Conservation (phyloP, 2,797 vertebrate genomes). For the Platyrinchus mystaceus region DNA sequence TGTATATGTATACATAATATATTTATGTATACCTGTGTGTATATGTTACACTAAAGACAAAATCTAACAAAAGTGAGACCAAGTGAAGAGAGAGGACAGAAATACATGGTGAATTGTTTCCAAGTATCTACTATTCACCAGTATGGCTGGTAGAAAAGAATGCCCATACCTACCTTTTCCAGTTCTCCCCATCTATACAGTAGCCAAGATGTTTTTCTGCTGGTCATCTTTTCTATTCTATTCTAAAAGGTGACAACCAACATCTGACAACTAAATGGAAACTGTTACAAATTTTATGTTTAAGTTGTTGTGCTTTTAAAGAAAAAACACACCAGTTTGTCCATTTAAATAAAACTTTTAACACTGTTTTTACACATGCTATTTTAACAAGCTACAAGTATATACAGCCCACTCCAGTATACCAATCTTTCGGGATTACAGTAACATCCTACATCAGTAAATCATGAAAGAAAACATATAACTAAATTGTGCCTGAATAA, state of each 20-base stretch:
- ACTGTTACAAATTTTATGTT: background rate
- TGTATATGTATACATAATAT: accelerated
- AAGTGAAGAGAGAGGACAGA: background rate
- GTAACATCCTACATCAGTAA: background rate
- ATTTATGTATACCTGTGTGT: accelerated
- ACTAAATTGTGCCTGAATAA: background rate
- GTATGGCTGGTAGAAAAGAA: background rate
- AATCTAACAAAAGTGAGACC: background rate
- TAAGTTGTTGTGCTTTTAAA: background rate
- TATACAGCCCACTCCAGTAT: too few relatives aligned
- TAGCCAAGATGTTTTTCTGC: background rate
- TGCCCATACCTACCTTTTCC: background rate
- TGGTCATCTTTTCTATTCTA: background rate
- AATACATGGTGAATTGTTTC: background rate
- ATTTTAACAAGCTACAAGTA: background rate
- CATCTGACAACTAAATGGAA: background rate
- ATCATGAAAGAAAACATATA: background rate
- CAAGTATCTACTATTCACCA: background rate
- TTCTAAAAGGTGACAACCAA: background rate
- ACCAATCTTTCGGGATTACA: background rate
- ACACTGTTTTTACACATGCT: background rate
- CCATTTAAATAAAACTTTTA: background rate
- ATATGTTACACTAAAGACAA: background rate
- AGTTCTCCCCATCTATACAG: background rate
- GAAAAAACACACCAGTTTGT: background rate